A percentile compares a stretch with the other conserved stretches of the same genome.
These are phyloP conservation scores for Phoxinus phoxinus DNA, from an alignment of 2,113 vertebrate genomes.

Conservation along the genomic window DNA sequence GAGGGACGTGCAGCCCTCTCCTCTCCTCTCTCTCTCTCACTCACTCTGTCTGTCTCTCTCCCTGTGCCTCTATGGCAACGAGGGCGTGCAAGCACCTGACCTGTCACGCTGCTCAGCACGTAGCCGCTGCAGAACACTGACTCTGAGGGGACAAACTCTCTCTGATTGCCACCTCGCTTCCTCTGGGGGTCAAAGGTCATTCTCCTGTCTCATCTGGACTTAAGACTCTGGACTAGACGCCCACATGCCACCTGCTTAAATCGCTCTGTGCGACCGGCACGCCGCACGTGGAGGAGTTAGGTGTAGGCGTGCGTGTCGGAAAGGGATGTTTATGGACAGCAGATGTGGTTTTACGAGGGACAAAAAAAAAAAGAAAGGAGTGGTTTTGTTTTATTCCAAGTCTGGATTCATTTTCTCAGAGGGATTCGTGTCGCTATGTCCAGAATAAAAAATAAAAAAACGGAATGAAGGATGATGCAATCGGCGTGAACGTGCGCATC, in stretches of 20 bases:
- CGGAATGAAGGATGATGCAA: conserved; percentile 49
- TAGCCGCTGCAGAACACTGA: conserved; percentile 77
- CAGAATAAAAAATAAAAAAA: conserved; percentile 30
- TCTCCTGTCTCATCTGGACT: conserved; percentile 50
- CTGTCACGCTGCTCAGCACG: conserved; percentile 82
- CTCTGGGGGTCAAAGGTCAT: conserved; percentile 47
- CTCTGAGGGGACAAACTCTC: conserved; percentile 42
- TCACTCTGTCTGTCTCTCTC: conserved; percentile 59
- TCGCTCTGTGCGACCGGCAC: conserved; percentile 44
- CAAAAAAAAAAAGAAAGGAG: conserved; percentile 50
- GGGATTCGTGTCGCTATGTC: conserved; percentile 30
- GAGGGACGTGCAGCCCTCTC: conserved; percentile 84
- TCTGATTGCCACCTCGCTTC: conserved; percentile 77
- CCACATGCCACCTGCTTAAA: conserved; percentile 44
- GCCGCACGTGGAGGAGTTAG: conserved; percentile 35
- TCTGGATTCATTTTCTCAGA: conserved; percentile 63
- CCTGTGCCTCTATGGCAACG: conserved; percentile 65
- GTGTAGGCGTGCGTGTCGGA: conserved; percentile 54
- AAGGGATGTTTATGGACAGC: conserved; percentile 62
- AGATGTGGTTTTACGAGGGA: conserved; percentile 19
- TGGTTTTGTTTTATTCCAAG: conserved; percentile 61
- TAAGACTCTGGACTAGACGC: conserved; percentile 36
- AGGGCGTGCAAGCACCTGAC: conserved; percentile 84
- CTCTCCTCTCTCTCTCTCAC: conserved; percentile 53
- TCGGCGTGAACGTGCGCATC: conserved; percentile 41